These are phyloP conservation scores for Tribolium castaneum DNA, from an alignment of 1,140 invertebrate genomes.

Conservation along the genomic window DNA sequence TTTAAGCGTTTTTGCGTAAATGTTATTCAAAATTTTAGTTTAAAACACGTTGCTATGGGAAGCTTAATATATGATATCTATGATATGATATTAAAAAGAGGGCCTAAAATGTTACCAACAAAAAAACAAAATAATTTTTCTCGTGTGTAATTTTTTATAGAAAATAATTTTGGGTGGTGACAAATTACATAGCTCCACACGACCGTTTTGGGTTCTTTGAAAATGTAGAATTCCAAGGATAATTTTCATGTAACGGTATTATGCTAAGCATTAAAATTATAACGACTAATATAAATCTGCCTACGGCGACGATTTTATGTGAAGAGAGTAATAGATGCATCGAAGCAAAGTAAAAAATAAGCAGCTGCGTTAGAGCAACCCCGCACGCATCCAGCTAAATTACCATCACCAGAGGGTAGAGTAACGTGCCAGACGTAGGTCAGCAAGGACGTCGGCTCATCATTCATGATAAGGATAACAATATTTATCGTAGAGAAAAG, in stretches of 20 bases:
- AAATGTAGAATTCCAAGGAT: conserved; percentile 4
- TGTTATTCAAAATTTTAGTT: too few species aligned
- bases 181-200: not conserved
- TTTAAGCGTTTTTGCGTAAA: too few species aligned
- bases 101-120: too few species aligned
- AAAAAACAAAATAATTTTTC: too few species aligned
- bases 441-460: conserved; percentile 28
- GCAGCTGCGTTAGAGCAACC: conserved; percentile 32
- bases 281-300: conserved; percentile 35
- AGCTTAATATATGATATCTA: too few species aligned
- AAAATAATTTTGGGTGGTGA: not conserved
- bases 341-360: conserved; percentile 33
- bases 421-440: conserved; percentile 32
- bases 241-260: not conserved
- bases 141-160: too few species aligned
- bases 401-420: conserved; percentile 34
- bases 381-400: conserved; percentile 27
- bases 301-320: conserved; percentile 13
- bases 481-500: not conserved
- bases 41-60: too few species aligned
- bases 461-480: conserved; percentile 11
- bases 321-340: conserved; percentile 33
- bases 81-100: too few species aligned
- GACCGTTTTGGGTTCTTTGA: not conserved
- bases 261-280: conserved; percentile 20